phyloP scores from a whole-genome alignment of 2,888 invertebrate species.

The Drosophila lacicola region DNA sequence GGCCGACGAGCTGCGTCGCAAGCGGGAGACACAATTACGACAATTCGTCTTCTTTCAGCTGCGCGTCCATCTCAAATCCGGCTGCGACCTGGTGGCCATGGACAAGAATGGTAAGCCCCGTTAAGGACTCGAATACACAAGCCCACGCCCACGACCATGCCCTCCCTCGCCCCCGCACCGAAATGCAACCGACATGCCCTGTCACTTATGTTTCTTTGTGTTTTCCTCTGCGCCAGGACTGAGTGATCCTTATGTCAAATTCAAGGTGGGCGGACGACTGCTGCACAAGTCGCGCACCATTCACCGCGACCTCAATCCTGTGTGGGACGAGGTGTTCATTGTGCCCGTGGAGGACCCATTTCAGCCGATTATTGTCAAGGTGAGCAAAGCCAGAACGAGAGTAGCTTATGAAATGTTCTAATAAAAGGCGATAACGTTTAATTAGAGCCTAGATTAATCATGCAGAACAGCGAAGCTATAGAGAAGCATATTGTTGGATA shows the following conservation, averaged over 20 bases:
- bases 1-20: constrained; percentile 89
- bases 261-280: constrained; percentile 93
- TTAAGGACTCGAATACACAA: neutral
- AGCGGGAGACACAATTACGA: constrained; percentile 90
- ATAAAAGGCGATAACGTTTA: neutral
- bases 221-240: constrained; percentile 88
- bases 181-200: constrained; percentile 9
- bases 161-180: neutral
- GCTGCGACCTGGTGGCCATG: constrained; percentile 95
- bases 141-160: neutral
- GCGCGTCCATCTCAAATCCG: constrained; percentile 94
- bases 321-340: constrained; percentile 99
- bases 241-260: constrained; percentile 99
- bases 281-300: constrained; percentile 97
- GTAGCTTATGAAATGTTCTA: neutral
- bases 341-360: constrained; percentile 97
- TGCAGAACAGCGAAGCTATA: no score
- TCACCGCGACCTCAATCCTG: constrained; percentile 96
- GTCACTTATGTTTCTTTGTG: constrained; percentile 46
- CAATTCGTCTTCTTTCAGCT: constrained; percentile 97
- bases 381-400: constrained; percentile 79
- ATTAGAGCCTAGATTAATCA: no score
- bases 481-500: no score
- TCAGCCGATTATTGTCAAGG: constrained; percentile 93
- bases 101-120: constrained; percentile 93